Evolutionary conservation across 2,113 vertebrate species (phyloP), one percentile per base, ranked within the genome.

Genomic region (Lophochroa leadbeateri): DNA sequence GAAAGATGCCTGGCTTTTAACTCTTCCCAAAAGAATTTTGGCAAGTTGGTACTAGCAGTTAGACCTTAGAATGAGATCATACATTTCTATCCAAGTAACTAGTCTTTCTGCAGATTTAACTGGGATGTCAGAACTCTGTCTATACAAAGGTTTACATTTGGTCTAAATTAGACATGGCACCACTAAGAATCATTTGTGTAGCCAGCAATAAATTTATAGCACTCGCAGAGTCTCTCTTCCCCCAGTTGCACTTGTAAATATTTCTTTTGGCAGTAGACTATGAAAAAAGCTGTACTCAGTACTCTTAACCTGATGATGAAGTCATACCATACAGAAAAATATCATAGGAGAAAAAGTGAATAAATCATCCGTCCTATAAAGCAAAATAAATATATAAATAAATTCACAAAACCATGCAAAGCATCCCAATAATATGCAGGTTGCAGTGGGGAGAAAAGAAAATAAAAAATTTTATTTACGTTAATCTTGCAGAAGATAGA

Each of bases 81-180:
- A 33, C 17, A 17, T 82, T 94, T 91, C 77, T 58, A 37, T n/a
- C 74, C 44, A 78, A 92, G 39, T 20, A 86, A 69, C 20, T 37
- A 75, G 68, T 17, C 31, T 68, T 95, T 60, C 60, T 71, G 65
- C 18, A 86, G 43, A 81, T 84, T 88, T 87, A 75, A 61, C 60
- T 84, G 43, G 47, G 58, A 67, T 85, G 57, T 49, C 71, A 90
- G n/a, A 86, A 23, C 17, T 71, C 55, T 82, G 44, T 46, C 86
- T 88, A 75, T 74, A 68, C 87, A 77, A 88, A 91, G 25, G 82
- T 85, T 93, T 94, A 91, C 75, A 83, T 93, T 94, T 88, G 53
- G 58, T 90, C 78, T 80, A 85, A 95, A 95, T 91, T 94, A 95
- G 53, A 77, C 17, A n/a, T 86, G 88, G 58, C 92, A 92, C 49